Conservation (phyloP, 2,113 vertebrate genomes). For the Gracilinanus agilis region DNA sequence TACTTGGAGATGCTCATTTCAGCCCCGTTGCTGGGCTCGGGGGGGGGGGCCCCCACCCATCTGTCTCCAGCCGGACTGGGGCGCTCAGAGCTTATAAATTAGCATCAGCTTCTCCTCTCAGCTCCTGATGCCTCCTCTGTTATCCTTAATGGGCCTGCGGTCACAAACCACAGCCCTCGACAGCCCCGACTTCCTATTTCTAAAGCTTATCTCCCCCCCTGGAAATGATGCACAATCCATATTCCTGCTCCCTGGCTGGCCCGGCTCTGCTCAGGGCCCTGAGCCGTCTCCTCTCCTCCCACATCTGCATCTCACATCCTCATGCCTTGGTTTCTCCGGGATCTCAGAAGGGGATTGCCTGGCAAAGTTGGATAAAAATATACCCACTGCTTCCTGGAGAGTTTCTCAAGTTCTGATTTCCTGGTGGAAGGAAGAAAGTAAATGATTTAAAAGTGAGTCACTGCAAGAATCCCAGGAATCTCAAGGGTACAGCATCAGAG, state of each 20-base stretch:
- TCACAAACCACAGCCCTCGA: constrained; percentile 10
- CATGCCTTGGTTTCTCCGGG: background rate
- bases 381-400: background rate
- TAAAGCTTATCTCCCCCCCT: constrained; percentile 13
- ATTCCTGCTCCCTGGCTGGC: background rate
- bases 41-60: background rate
- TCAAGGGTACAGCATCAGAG: background rate
- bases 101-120: background rate
- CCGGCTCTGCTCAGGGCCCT: background rate
- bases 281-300: background rate
- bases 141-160: constrained; percentile 20
- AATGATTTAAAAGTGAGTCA: background rate
- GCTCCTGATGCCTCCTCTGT: constrained; percentile 3
- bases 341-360: too few relatives aligned
- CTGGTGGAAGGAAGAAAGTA: background rate
- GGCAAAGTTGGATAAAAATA: background rate
- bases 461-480: background rate
- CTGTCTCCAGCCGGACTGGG: background rate
- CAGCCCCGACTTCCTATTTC: constrained; percentile 20
- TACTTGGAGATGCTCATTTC: background rate
- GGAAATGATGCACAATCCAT: constrained; percentile 21
- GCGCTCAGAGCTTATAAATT: background rate
- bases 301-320: background rate
- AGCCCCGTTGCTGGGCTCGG: background rate
- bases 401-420: background rate